Evolutionary conservation across 2,113 vertebrate genomes (phyloP).

Genomic region (Mirounga angustirostris): DNA sequence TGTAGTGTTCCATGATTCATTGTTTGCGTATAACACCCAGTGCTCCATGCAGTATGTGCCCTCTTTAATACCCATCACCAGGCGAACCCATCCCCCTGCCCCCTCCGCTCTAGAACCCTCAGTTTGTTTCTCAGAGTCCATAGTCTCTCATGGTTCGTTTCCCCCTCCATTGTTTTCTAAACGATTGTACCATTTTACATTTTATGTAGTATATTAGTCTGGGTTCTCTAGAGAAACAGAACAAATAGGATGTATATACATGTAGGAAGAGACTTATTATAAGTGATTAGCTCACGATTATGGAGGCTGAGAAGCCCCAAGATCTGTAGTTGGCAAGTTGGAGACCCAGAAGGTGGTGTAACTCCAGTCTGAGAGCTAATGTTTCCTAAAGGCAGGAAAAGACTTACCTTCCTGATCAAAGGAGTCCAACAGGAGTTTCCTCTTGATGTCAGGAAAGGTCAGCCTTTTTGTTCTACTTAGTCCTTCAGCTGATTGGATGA

Average conservation of each 20-base stretch:
- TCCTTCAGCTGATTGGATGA: not conserved
- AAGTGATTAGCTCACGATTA: not conserved
- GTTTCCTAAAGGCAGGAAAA: not conserved
- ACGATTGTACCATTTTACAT: not conserved
- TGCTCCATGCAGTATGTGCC: too few relatives aligned
- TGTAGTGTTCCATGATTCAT: too few relatives aligned
- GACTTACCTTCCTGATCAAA: not conserved
- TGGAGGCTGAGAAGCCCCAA: not conserved
- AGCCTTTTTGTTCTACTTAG: not conserved
- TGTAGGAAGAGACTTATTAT: not conserved
- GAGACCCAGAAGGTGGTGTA: not conserved
- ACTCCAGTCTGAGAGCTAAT: not conserved
- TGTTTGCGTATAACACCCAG: too few relatives aligned
- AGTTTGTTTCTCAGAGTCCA: too few relatives aligned
- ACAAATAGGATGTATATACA: not conserved
- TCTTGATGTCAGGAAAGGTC: not conserved
- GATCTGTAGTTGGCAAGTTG: not conserved
- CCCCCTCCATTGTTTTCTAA: not conserved
- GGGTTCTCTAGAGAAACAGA: not conserved
- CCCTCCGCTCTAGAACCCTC: too few relatives aligned
- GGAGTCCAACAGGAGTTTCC: not conserved
- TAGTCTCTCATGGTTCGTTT: too few relatives aligned
- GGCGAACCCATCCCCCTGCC: rapidly evolving
- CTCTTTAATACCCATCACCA: too few relatives aligned
- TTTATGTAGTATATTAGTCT: not conserved